Percentiles rank a stretch among this genome's conserved stretches.
Evolutionary conservation across 2,797 vertebrate genomes (phyloP).

Genomic region (Phrynocephalus vlangalii): DNA sequence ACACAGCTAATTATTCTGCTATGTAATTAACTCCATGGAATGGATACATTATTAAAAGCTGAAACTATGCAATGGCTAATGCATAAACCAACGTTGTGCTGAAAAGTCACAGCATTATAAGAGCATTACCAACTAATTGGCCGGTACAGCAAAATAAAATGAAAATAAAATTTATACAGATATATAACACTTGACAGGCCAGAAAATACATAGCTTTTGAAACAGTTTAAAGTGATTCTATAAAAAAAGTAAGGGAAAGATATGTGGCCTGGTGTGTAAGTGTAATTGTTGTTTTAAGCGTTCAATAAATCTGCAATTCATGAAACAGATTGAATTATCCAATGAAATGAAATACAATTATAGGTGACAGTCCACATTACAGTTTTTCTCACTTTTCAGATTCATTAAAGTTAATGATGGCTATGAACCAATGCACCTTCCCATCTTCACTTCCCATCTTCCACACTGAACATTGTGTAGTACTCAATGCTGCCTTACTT

Average conservation of each 20-base stretch:
- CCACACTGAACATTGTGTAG: background rate
- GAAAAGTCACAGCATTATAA: background rate
- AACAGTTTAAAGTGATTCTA: constrained; percentile 5
- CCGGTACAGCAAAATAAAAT: background rate
- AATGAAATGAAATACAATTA: background rate
- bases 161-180: background rate
- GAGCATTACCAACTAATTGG: constrained; percentile 10
- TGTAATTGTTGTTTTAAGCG: background rate
- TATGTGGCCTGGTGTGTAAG: background rate
- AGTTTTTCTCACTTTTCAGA: background rate
- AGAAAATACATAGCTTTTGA: background rate
- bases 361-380: background rate
- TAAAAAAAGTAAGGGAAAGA: background rate
- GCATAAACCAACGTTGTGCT: background rate
- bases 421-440: background rate
- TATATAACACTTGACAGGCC: background rate
- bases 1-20: constrained; percentile 9
- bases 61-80: constrained; percentile 6
- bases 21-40: constrained; percentile 24
- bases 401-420: background rate
- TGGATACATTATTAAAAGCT: constrained; percentile 9
- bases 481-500: background rate
- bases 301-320: background rate
- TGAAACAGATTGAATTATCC: background rate
- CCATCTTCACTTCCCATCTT: background rate